Conservation (phyloP, 2,797 vertebrate species). For the Phalloptychus januarius region DNA sequence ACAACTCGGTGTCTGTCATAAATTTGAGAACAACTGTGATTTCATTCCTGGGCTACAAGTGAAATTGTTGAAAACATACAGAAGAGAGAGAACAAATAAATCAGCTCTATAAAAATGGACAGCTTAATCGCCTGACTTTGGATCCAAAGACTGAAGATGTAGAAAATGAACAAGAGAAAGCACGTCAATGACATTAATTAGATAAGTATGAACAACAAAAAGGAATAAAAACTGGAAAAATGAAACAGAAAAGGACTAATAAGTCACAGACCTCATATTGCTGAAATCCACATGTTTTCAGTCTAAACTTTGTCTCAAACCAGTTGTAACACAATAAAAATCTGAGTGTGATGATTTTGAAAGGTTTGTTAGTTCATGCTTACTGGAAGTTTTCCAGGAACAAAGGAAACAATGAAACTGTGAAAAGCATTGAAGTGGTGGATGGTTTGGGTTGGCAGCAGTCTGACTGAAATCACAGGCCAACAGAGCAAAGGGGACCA, state of each 20-base stretch:
- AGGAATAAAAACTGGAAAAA: neutral
- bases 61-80: neutral
- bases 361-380: neutral
- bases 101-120: neutral
- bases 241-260: neutral
- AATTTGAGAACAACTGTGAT: slow-evolving; percentile 10
- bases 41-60: neutral
- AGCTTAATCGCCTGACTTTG: neutral
- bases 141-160: too few species aligned
- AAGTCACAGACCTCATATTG: neutral
- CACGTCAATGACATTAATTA: neutral
- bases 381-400: neutral
- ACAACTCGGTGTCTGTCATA: neutral
- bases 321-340: slow-evolving; percentile 3
- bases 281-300: neutral
- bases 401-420: slow-evolving; percentile 4
- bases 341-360: neutral
- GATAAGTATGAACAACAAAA: neutral
- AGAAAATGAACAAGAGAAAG: neutral
- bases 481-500: neutral
- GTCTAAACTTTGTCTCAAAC: neutral
- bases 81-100: neutral
- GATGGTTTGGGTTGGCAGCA: slow-evolving; percentile 12
- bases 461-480: slow-evolving; percentile 1
- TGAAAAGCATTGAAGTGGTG: neutral